phyloP scores from a whole-genome alignment of 2,888 invertebrate species.

The Meliscaeva auricollis region DNA sequence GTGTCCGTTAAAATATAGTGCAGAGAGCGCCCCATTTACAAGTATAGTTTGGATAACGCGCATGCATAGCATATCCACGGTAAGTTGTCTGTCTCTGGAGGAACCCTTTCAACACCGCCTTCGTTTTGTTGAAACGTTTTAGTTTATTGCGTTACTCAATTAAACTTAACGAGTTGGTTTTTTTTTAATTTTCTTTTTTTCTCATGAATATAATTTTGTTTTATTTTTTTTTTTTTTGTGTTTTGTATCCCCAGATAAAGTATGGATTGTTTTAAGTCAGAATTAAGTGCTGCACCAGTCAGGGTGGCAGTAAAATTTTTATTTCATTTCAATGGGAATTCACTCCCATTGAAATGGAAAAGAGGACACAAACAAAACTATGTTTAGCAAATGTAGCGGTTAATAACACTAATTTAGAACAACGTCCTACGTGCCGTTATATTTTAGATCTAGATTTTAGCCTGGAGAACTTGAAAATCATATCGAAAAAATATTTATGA shows the following conservation, averaged over 20 bases:
- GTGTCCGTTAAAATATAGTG: conserved; percentile 55
- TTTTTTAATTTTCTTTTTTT: conserved; percentile 20
- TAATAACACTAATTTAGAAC: no score
- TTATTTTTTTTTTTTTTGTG: conserved; percentile 2
- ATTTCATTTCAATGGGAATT: no score
- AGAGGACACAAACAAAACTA: no score
- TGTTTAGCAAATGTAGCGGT: no score
- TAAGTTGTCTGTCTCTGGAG: conserved; percentile 34
- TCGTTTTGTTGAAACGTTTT: conserved; percentile 75
- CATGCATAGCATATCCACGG: conserved; percentile 63
- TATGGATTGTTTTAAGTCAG: no score
- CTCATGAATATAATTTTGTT: conserved; percentile 64
- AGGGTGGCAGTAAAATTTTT: no score
- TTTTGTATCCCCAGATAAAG: conserved; percentile 5
- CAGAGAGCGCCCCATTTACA: conserved; percentile 24
- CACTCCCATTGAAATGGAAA: no score
- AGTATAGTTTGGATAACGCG: conserved; percentile 43
- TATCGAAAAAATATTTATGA: no score
- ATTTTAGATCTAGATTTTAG: no score
- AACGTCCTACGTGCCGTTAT: no score
- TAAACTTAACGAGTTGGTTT: conserved; percentile 73
- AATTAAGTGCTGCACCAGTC: no score
- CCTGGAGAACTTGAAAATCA: no score
- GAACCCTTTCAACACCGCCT: conserved; percentile 65
- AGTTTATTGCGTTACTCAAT: conserved; percentile 73